Evolutionary conservation across 2,888 invertebrate genomes (phyloP), one percentile per base, ranked within the genome.

Genomic region (Macrophya alboannulata): DNA sequence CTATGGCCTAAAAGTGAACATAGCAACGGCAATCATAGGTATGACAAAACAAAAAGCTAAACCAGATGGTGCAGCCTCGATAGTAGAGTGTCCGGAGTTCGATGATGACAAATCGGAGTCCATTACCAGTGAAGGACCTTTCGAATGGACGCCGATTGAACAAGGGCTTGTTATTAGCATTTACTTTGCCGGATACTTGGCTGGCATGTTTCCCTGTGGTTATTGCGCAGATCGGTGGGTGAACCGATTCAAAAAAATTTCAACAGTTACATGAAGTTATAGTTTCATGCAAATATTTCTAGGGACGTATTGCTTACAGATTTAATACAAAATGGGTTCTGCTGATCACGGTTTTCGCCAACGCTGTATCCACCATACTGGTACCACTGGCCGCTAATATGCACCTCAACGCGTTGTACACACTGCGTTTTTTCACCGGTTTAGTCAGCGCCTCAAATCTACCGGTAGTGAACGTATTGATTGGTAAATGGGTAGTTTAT

Each of bases 401-500:
- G 0, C 31, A 77, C 55, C 77, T 77, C 17, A 31, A 77, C 51
- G 77, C 12, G 48, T 89, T 93, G 4, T 89, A 90, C 55, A 4
- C 83, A 0, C 72, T 93, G 10, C 89, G 93, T 84, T 93, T 93
- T 87, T 37, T 91, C 0, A 90, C 90, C 37, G 93, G 93, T 31
- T 85, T 92, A 1, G 85, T 91, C 25, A 92, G 93, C 81, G 90
- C 93, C 4, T 92, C 93, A 1, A 92, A 93, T 89, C 87, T 93
- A 0, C 93, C 93, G 5, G 91, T 92, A 12, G 92, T 93, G 2
- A 93, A 93, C 79, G 92, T 93, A 4, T 89, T 93, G 17, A 89
- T 93, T 9, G 92, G 92, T 10, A 93, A 92, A 87, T 93, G 93
- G 93, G 90, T 93, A 2, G 89, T 93, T 40, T 93, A 92, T 88